Evolutionary conservation across 1,140 invertebrate genomes (phyloP), one percentile per base, ranked within the genome.

Genomic region (Cardiocondyla obscurior): DNA sequence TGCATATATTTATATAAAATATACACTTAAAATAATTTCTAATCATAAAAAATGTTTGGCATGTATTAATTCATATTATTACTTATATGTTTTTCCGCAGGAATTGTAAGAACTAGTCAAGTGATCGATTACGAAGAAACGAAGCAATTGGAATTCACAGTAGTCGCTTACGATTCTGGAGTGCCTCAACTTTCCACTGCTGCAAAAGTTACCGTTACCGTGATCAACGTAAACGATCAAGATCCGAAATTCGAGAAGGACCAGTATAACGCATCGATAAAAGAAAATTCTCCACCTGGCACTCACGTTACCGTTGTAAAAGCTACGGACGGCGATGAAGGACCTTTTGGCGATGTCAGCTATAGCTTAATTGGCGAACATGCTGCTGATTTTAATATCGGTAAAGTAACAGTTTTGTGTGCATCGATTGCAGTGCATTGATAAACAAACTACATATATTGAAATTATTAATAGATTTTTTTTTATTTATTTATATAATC

Each of bases 201-300:
- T 0, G 97, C 97, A 0, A 94, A 95, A 16, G 96, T 99, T 3
- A 95, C 94, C 7, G 96, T 98, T 0, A 96, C 96, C 49, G 95
- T 99, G 14, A 95, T 96, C 25, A 98, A 98, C 90, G 95, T 98
- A 0, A 99, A 99, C 89, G 98, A 99, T 90, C 97, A 98, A 88
- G 95, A 96, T 91, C 98, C 98, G 0, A 94, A 95, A 49, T 99
- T 98, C 90, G 94, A 95, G 16, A 92, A 95, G 65, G 93, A 95
- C 90, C 87, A 93, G 7, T 98, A 98, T 91, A 95, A 95, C 39
- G 96, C 96, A 0, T 94, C 94, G 0, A 94, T 98, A 0, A 91
- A 95, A 1, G 98, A 99, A 93, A 97, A 98, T 90, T 95, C 97
- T 0, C 94, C 95, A 0, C 94, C 94, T 1, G 97, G 96, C 5